Evolutionary conservation across 2,797 vertebrate species (phyloP).

Genomic region (Acropternis orthonyx): DNA sequence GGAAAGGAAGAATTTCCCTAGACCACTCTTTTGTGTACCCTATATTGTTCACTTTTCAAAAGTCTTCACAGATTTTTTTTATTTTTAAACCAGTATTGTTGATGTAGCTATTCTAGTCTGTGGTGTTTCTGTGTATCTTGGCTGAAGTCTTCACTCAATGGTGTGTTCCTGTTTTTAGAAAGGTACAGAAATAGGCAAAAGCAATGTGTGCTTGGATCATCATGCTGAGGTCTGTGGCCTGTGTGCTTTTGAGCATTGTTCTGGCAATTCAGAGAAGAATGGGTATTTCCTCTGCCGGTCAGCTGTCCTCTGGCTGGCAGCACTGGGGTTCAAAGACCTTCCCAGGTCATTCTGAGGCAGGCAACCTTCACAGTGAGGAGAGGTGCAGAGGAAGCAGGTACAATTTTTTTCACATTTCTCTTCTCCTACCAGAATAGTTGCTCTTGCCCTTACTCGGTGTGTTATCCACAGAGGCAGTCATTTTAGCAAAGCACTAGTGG

Average conservation of each 20-base stretch:
- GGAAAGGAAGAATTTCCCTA: neutral
- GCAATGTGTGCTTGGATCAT: neutral
- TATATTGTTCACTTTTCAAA: neutral
- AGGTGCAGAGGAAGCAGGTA: neutral
- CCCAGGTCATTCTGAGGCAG: neutral
- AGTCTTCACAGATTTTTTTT: neutral
- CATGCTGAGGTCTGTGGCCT: neutral
- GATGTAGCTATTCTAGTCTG: neutral
- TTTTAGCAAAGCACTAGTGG: neutral
- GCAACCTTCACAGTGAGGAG: neutral
- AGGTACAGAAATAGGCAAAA: neutral
- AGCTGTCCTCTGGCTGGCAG: neutral
- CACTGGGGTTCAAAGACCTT: neutral
- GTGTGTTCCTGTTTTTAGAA: neutral
- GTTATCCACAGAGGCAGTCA: neutral
- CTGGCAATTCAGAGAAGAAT: neutral
- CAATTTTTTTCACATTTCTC: neutral
- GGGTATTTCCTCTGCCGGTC: neutral
- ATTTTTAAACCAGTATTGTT: neutral
- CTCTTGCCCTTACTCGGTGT: neutral
- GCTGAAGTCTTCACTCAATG: neutral
- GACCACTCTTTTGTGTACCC: neutral
- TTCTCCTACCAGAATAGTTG: neutral
- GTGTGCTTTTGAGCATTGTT: neutral
- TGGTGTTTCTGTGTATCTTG: neutral